Evolutionary conservation across 2,113 vertebrate genomes (phyloP).

Genomic region (Excalfactoria chinensis): DNA sequence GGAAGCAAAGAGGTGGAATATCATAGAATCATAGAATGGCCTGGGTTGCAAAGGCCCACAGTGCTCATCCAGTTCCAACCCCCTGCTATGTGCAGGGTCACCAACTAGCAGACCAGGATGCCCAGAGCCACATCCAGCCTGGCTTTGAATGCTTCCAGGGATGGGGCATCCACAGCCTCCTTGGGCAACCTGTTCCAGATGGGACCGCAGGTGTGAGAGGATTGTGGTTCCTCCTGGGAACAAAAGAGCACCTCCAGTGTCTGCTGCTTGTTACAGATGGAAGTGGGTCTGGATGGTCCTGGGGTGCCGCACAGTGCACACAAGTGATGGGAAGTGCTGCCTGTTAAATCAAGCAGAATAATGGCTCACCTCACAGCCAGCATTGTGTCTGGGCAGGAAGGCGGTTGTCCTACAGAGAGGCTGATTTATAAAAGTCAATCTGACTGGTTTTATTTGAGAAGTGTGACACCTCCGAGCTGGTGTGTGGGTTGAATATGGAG

Average conservation of each 20-base stretch:
- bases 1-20: accelerated
- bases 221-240: neutral
- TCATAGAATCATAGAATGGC: no score
- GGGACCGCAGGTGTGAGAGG: accelerated
- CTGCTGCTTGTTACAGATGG: neutral
- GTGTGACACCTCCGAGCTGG: neutral
- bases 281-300: neutral
- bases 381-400: neutral
- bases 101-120: no score
- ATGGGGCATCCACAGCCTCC: no score
- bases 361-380: accelerated
- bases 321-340: neutral
- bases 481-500: neutral
- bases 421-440: neutral
- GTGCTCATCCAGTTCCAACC: no score
- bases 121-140: no score
- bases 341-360: neutral
- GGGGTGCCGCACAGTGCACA: neutral
- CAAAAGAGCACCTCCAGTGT: neutral
- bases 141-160: no score
- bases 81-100: no score
- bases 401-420: neutral
- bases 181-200: neutral
- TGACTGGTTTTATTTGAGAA: neutral
- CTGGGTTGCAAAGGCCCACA: no score